Conservation (phyloP, 2,797 vertebrate species). For the Micromesistius poutassou region DNA sequence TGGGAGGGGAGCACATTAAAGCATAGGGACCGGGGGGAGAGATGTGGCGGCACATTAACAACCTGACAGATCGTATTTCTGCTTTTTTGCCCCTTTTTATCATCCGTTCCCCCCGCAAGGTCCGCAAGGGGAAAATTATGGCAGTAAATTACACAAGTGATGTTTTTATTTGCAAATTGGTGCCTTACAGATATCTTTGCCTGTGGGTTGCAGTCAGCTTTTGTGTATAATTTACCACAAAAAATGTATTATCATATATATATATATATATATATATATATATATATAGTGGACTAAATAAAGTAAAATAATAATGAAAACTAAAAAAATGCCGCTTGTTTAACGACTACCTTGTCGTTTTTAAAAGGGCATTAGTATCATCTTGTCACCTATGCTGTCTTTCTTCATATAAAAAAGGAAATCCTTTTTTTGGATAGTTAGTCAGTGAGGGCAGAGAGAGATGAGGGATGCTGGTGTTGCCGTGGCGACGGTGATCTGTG, state of each 20-base stretch:
- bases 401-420: slow-evolving; percentile 24
- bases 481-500: slow-evolving; percentile 52
- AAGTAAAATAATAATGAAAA: background rate
- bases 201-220: background rate
- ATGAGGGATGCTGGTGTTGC: slow-evolving; percentile 3
- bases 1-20: background rate
- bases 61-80: background rate
- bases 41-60: background rate
- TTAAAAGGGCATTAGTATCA: background rate
- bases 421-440: slow-evolving; percentile 61
- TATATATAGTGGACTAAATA: background rate
- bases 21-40: too few species aligned
- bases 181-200: background rate
- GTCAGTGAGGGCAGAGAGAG: slow-evolving; percentile 26
- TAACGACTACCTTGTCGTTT: background rate
- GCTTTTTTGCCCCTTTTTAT: slow-evolving; percentile 39
- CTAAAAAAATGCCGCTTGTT: background rate
- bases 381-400: background rate
- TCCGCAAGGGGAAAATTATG: slow-evolving; percentile 43
- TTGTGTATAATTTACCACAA: background rate
- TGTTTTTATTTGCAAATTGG: slow-evolving; percentile 43
- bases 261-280: too few species aligned
- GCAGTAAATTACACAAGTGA: slow-evolving; percentile 39
- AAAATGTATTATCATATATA: background rate
- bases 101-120: slow-evolving; percentile 5